Evolutionary conservation across 2,797 vertebrate species (phyloP), one percentile per base, ranked within the genome.

Genomic region (Yasuhikotakia modesta): DNA sequence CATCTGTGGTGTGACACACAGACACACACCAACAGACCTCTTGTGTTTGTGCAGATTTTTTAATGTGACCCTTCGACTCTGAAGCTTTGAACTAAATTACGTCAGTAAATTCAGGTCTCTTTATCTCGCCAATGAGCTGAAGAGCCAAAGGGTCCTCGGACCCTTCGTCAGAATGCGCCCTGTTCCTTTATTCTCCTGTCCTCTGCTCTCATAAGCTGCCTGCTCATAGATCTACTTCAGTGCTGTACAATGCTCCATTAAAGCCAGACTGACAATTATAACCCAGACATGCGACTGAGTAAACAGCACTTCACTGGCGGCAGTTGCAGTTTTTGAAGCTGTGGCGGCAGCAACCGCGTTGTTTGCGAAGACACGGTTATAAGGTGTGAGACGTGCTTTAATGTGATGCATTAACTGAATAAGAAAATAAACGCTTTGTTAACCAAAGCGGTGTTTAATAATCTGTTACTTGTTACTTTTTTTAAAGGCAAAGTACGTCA

Each of bases 361-460:
- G 57, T 61, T 64, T 52, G 64, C 61, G 17, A 67, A 78, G 53
- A 66, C 43, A 12, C 12, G 60, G 45, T 70, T 70, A 64, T 65
- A 58, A 48, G 64, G 48, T 76, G 48, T 55, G 21, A 55, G 55
- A 27, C 14, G n/a, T 19, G 11, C 43, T 27, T 4, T 4, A 61
- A 24, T 58, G 30, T 46, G 21, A 67, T 60, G 1, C 39, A 17
- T 45, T 69, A 81, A 46, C 50, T 72, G 17, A 74, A 73, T 81
- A 84, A 21, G 14, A 24, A 30, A 46, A n/a, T n/a, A 27, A 60
- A 82, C 19, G 24, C 11, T 65, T n/a, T n/a, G n/a, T 55, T 70
- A 81, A 78, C 43, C 63, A 58, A 70, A 68, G 30, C 50, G 71
- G 16, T 80, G 76, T 85, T 63, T 85, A 70, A 84, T 73, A n/a